Conservation (phyloP, 2,113 vertebrate species). For the Otus sunia region DNA sequence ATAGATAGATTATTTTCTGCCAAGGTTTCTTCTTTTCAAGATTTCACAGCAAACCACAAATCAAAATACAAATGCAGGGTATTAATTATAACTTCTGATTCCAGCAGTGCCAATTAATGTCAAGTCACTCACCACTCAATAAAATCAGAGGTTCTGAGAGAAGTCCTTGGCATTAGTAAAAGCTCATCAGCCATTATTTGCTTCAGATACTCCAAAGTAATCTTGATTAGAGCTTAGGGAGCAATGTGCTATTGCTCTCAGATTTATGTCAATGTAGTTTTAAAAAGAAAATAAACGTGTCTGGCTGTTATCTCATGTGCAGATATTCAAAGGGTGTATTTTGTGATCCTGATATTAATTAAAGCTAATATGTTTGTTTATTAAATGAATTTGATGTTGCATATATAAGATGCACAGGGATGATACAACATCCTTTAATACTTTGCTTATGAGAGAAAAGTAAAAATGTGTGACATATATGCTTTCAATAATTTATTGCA, state of each 20-base stretch:
- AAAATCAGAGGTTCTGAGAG: neutral
- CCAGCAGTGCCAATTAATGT: neutral
- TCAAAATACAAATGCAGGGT: neutral
- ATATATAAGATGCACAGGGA: neutral
- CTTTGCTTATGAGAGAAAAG: neutral
- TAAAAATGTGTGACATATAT: neutral
- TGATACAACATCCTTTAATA: neutral
- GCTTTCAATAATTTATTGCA: neutral
- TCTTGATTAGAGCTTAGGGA: neutral
- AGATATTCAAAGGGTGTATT: neutral
- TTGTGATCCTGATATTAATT: neutral
- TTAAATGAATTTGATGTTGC: neutral
- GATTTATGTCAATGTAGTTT: neutral
- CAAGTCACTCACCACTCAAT: neutral
- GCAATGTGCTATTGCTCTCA: neutral
- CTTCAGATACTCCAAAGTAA: neutral
- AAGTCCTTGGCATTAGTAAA: neutral
- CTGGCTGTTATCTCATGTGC: neutral
- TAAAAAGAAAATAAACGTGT: neutral
- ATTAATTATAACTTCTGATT: constrained; percentile 5
- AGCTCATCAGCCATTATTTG: neutral
- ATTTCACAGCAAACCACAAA: neutral
- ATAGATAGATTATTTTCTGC: neutral
- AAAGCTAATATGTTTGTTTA: neutral
- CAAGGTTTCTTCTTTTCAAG: neutral